Percentiles rank a stretch among this genome's conserved stretches.
phyloP scores from a whole-genome alignment of 2,113 vertebrate species.

The Felis catus region F.catus_Fca126_mat1.0 CM031425.1:44124501-44125000 shows the following conservation, averaged over 20 bases:
- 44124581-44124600: neutral
- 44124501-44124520: constrained; percentile 51
- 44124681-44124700: neutral
- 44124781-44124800: neutral
- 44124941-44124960: neutral
- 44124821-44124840: neutral
- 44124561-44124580: constrained; percentile 23
- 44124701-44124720: neutral
- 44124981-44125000: neutral
- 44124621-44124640: constrained; percentile 20
- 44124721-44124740: neutral
- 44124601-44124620: constrained; percentile 52
- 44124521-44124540: constrained; percentile 29
- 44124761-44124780: constrained; percentile 7
- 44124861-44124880: constrained; percentile 6
- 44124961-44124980: neutral
- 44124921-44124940: neutral
- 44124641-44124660: neutral
- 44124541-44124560: constrained; percentile 51
- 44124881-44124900: neutral
- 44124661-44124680: constrained; percentile 11
- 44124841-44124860: constrained; percentile 30
- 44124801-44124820: neutral
- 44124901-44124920: neutral
- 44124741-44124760: neutral